These are phyloP conservation scores for Apis florea DNA, from an alignment of 1,140 invertebrate genomes.

Conservation along the genomic window DNA sequence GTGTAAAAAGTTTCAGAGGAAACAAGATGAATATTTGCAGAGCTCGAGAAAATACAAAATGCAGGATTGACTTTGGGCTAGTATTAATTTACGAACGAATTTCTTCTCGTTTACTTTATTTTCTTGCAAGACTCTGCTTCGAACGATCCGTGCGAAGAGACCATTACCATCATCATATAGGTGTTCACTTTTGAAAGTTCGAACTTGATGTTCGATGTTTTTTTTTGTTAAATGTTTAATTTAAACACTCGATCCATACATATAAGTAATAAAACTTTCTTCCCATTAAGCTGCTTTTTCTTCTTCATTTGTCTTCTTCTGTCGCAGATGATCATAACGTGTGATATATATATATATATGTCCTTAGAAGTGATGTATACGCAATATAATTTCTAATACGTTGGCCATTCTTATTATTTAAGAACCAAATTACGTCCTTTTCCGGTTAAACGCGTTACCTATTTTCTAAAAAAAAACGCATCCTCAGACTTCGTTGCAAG, in stretches of 20 bases:
- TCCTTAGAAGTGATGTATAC: background rate
- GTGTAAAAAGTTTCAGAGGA: background rate
- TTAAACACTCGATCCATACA: background rate
- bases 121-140: background rate
- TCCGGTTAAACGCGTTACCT: background rate
- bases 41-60: background rate
- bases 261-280: background rate
- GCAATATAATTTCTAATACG: background rate
- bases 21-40: background rate
- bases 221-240: slow-evolving; percentile 7
- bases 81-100: slow-evolving; percentile 6
- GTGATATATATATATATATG: slow-evolving; percentile 12
- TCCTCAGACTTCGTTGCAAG: slow-evolving; percentile 46
- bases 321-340: background rate
- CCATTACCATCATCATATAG: no score
- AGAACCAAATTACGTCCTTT: background rate
- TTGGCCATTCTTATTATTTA: slow-evolving; percentile 2
- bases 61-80: background rate
- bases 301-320: no score
- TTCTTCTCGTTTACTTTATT: background rate
- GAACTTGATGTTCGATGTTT: slow-evolving; percentile 28
- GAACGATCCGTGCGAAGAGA: no score
- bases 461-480: slow-evolving; percentile 26
- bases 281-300: background rate
- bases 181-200: background rate